These are phyloP conservation scores for Chaenodraco wilsoni DNA, from an alignment of 2,797 vertebrate genomes.

Conservation along the genomic window DNA sequence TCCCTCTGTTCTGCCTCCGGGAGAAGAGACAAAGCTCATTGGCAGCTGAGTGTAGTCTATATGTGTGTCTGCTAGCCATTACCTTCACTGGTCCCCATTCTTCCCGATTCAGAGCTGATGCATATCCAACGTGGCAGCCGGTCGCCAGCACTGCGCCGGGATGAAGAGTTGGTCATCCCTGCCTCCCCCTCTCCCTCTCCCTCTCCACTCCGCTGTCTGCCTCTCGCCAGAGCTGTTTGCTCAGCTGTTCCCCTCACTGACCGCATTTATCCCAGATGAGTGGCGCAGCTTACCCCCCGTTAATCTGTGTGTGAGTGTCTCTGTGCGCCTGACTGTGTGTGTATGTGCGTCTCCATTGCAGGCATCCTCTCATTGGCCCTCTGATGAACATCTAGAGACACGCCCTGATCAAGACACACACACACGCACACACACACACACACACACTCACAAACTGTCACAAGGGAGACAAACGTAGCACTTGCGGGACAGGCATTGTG, in stretches of 20 bases:
- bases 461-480: slow-evolving; percentile 27
- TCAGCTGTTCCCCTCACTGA: slow-evolving; percentile 79
- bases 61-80: slow-evolving; percentile 35
- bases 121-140: slow-evolving; percentile 79
- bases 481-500: slow-evolving; percentile 25
- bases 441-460: background rate
- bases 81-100: slow-evolving; percentile 64
- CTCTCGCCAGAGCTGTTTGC: slow-evolving; percentile 74
- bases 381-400: slow-evolving; percentile 70
- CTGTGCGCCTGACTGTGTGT: slow-evolving; percentile 30
- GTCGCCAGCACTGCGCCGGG: slow-evolving; percentile 58
- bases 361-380: slow-evolving; percentile 61
- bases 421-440: slow-evolving; percentile 24
- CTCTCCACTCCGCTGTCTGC: slow-evolving; percentile 62
- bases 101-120: slow-evolving; percentile 66
- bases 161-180: slow-evolving; percentile 74
- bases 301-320: slow-evolving; percentile 72
- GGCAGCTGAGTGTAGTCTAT: slow-evolving; percentile 3
- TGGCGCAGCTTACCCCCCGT: slow-evolving; percentile 67
- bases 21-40: slow-evolving; percentile 3
- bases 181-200: slow-evolving; percentile 46
- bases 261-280: slow-evolving; percentile 82
- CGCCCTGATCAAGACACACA: slow-evolving; percentile 55
- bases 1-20: slow-evolving; percentile 3
- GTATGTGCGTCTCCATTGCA: slow-evolving; percentile 41